Percentiles rank a stretch among this genome's conserved stretches.
Conservation (phyloP, 2,888 invertebrate genomes). For the Lasiommata megera region DNA sequence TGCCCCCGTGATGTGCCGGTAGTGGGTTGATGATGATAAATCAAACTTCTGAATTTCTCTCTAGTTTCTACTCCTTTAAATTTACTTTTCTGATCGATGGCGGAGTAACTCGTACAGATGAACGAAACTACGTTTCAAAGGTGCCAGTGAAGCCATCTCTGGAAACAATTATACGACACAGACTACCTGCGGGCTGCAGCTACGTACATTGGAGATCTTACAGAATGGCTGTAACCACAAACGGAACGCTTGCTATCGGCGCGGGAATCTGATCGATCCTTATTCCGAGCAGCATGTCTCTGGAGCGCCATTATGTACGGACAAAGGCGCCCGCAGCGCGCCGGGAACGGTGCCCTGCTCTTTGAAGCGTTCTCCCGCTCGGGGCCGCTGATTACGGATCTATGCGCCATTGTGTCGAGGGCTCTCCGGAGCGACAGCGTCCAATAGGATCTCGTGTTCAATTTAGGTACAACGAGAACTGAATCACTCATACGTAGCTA, state of each 20-base stretch:
- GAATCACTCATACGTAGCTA: too few relatives aligned
- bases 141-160: too few relatives aligned
- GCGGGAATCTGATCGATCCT: neutral
- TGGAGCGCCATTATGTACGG: neutral
- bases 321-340: neutral
- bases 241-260: neutral
- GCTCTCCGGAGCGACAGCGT: neutral
- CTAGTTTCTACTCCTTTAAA: too few relatives aligned
- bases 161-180: neutral
- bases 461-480: neutral
- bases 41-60: too few relatives aligned
- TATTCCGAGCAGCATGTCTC: neutral
- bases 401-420: neutral
- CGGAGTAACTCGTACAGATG: too few relatives aligned
- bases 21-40: too few relatives aligned
- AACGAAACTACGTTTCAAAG: too few relatives aligned
- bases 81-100: too few relatives aligned
- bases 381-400: slow-evolving; percentile 15
- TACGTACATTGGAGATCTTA: neutral
- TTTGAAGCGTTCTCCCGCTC: slow-evolving; percentile 18
- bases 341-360: slow-evolving; percentile 9
- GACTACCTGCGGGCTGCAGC: neutral
- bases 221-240: neutral
- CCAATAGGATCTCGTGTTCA: neutral
- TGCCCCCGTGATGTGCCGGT: too few relatives aligned